Base-by-base conservation (phyloP, 2,888 invertebrate genomes). In the Apamea sordens region DNA sequence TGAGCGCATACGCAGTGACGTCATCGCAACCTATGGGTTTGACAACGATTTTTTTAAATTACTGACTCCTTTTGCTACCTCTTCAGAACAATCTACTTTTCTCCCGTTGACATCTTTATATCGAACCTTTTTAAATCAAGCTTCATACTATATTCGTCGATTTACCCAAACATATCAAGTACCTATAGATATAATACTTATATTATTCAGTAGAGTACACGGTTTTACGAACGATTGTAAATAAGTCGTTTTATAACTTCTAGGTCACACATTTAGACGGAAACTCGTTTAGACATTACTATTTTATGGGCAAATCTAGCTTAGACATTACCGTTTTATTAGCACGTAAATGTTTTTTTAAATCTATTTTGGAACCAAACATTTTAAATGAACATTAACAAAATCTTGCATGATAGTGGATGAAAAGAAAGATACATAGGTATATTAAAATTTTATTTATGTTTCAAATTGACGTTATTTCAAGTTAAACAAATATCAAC, bases 151-250 rank as follows among this genome's bases (percentile, higher is more conserved):
- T 69, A 86, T 76, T 83, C 53, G 53, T 73, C 61, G 36, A 83
- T 74, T 75, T 74, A 73, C 61, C 72, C 64, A 28, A 83, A 85
- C 87, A 85, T 87, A 85, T 87, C 87, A 87, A 74, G 36, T 86
- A 86, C 70, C 53, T 72, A 47, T 71, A 85, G 59, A 76, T 86
- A 72, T 65, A 5, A 63, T 64, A 64, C n/a, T 13, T 64, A 71
- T 53, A 72, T 75, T 71, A 73, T 75, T 53, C 56, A 73, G 10
- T 68, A 61, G 32, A 83, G 41, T 73, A 82, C 70, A 77, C 64
- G 21, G 44, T 28, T 72, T 77, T 73, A 81, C 41, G 18, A 61
- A 75, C 72, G 56, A 75, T 75, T 32, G 47, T 75, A 50, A 28
- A 72, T 28, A 53, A 65, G 10, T 83, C 53, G 61, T 79, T 76